Base-by-base conservation (phyloP, 30 jellyfish, hydroid and myxozoan species). In the Hydractinia symbiolongicarpus region DNA sequence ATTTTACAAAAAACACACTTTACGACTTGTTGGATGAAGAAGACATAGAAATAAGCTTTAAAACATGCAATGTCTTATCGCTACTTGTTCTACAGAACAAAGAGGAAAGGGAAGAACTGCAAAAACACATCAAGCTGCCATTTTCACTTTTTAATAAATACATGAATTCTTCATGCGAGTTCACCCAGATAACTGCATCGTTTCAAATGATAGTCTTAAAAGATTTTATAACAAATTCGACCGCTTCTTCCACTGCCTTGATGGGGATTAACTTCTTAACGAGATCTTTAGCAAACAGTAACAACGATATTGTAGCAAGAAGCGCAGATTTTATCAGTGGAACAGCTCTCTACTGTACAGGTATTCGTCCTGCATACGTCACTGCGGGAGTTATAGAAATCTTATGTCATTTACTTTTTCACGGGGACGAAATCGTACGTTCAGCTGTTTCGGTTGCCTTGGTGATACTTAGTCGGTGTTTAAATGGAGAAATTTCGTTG, bases 361-460 rank as follows among this genome's bases (percentile, higher is more conserved):
- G 80, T 9, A 53, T 71, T 55, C 30, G 80, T 1, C 17, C 80
- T 4, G 80, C 80, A 30, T 71, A 20, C 80, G 50, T 50, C 67
- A 2, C 55, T 20, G 53, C 53, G 13, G 60, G 60, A 20, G 5
- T 71, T 53, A 7, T 71, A 49, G 80, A 71, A 40, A 71, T 53
- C 4, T 53, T 71, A 14, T 71, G 80, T 58, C 1, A 30, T 14
- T 71, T 71, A 58, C 30, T 71, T 15, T 1, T 19, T 4, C 30
- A n/a, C 61, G 53, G 50, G 4, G 80, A 71, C 50, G 80, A 71
- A 30, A 71, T 71, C 7, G 80, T 71, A 11, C 9, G 50, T 3
- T 4, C 56, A 7, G 80, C 80, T n/a, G 55, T 50, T 71, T 30
- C 80, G 9, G 80, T 71, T 30, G 80, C 80, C 66, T 5, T 71